These are phyloP conservation scores for Varanus komodoensis DNA, from an alignment of 2,113 vertebrate species.

Conservation along the genomic window DNA sequence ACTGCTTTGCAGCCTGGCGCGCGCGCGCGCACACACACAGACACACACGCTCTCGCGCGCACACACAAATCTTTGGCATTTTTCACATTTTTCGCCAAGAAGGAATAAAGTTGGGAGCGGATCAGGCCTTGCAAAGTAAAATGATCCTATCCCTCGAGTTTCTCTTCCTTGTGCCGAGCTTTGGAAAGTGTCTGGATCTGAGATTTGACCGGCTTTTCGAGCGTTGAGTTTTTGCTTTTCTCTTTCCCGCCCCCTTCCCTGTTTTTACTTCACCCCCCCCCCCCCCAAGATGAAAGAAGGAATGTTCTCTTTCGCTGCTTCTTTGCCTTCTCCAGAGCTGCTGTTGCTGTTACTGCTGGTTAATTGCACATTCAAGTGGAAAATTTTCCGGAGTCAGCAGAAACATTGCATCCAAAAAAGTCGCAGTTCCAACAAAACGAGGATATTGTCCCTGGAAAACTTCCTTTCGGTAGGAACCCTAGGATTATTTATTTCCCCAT, in stretches of 20 bases:
- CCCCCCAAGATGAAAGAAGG: constrained; percentile 86
- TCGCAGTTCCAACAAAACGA: constrained; percentile 85
- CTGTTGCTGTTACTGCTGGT: constrained; percentile 83
- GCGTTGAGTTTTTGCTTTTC: not conserved
- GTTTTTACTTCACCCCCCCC: constrained; percentile 36
- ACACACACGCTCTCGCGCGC: constrained; percentile 34
- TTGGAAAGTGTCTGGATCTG: constrained; percentile 47
- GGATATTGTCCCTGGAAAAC: constrained; percentile 82
- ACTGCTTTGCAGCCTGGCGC: constrained; percentile 60
- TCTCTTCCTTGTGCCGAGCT: constrained; percentile 33
- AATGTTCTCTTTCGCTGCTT: constrained; percentile 85
- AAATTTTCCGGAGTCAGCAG: constrained; percentile 91
- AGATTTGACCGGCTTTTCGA: constrained; percentile 26
- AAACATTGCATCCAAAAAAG: constrained; percentile 87
- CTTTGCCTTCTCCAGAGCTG: constrained; percentile 85
- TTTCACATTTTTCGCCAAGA: constrained; percentile 84
- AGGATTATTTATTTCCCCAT: constrained; percentile 65
- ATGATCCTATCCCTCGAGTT: constrained; percentile 33
- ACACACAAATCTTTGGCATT: constrained; percentile 82
- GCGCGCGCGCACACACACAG: constrained; percentile 30
- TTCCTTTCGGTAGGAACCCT: constrained; percentile 83
- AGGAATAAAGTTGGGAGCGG: constrained; percentile 77
- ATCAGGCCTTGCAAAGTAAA: constrained; percentile 61
- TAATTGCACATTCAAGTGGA: constrained; percentile 90
- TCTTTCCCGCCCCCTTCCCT: not conserved